Conservation (phyloP, 2,113 vertebrate genomes). For the Gambusia affinis region DNA sequence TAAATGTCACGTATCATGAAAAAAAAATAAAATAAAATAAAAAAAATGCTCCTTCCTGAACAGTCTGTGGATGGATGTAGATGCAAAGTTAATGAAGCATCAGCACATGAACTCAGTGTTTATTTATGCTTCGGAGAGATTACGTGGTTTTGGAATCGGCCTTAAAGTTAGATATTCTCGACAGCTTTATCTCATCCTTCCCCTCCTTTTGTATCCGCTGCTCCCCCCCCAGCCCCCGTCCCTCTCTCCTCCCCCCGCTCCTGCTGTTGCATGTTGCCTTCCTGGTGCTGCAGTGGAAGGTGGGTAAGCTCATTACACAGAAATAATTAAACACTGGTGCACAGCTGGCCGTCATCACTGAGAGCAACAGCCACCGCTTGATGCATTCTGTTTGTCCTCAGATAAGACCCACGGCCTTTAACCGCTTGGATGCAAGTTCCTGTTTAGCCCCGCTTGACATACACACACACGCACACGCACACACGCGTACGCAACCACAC, state of each 20-base stretch:
- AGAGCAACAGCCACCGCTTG: conserved; percentile 80
- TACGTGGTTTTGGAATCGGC: conserved; percentile 23
- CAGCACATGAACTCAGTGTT: neutral
- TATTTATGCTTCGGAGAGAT: conserved; percentile 9
- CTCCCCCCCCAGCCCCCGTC: neutral
- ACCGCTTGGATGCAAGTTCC: conserved; percentile 78
- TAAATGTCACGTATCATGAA: conserved; percentile 50
- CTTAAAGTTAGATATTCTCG: conserved; percentile 44
- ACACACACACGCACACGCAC: conserved; percentile 58
- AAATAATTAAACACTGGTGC: conserved; percentile 85
- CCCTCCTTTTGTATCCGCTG: conserved; percentile 26
- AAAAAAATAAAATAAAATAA: conserved; percentile 12
- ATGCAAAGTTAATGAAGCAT: conserved; percentile 1
- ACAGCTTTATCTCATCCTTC: conserved; percentile 39
- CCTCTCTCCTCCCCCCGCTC: conserved; percentile 21
- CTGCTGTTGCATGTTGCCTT: conserved; percentile 63
- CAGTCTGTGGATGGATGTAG: conserved; percentile 10
- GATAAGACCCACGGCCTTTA: conserved; percentile 83
- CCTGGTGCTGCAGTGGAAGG: conserved; percentile 74
- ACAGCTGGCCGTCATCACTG: conserved; percentile 83
- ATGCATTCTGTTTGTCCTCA: conserved; percentile 84
- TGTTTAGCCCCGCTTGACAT: conserved; percentile 80
- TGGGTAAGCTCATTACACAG: conserved; percentile 83
- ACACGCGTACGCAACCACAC: conserved; percentile 21
- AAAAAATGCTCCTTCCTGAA: neutral